phyloP scores from a whole-genome alignment of 2,113 vertebrate genomes.

The Podarcis raffonei region DNA sequence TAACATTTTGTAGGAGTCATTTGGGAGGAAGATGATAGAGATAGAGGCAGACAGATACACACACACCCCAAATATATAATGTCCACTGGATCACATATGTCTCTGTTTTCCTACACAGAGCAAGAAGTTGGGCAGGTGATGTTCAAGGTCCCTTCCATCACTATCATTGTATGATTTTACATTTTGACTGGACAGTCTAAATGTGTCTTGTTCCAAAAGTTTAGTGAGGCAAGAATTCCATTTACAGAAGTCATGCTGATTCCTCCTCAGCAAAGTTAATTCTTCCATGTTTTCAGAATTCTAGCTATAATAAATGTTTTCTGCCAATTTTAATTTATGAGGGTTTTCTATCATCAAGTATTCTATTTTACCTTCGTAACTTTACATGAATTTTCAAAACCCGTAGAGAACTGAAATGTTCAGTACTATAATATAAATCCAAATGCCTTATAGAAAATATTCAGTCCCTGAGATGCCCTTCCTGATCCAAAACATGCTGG shows the following conservation, averaged over 20 bases:
- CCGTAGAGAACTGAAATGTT: neutral
- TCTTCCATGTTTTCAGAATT: neutral
- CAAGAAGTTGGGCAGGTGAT: no score
- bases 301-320: neutral
- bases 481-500: neutral
- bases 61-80: no score
- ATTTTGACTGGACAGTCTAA: neutral
- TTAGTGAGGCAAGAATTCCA: neutral
- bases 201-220: neutral
- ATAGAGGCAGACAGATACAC: no score
- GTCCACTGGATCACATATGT: no score
- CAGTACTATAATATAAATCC: neutral
- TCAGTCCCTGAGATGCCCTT: rapidly evolving
- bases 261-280: neutral
- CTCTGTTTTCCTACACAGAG: no score
- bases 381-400: neutral
- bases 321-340: neutral
- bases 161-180: no score
- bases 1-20: neutral
- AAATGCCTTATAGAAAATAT: neutral
- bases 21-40: neutral
- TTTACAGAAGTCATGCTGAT: no score
- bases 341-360: no score
- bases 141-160: no score
- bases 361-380: neutral